Evolutionary conservation across 2,797 vertebrate genomes (phyloP), one percentile per base, ranked within the genome.

Genomic region (Catharus ustulatus): DNA sequence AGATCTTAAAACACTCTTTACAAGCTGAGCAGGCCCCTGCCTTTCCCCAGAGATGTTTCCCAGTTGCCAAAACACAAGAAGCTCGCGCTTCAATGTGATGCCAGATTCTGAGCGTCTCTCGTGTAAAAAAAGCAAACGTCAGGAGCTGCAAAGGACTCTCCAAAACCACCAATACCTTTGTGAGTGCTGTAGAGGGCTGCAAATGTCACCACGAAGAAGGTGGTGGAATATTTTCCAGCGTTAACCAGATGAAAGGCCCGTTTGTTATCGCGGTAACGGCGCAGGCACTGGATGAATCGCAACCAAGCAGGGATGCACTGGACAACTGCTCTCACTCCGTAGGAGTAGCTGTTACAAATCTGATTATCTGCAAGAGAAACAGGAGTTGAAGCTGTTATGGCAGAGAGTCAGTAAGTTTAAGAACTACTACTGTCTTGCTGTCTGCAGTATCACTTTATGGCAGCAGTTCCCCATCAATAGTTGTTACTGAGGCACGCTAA

Each of bases 271-370:
- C 99, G 98, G 97, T 99, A 99, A 95, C 99, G 98, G 75, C 99
- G 98, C 97, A 99, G 98, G 98, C 99, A 99, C 98, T 99, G 99
- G 97, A 99, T 98, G 81, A 99, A 99, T 73, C 99, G 98, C 96
- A 99, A 98, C 99, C 99, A 99, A 73, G 99, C 99, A 42, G 99
- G 99, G 83, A 99, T 98, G 97, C 99, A 99, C 97, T 99, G 98
- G 97, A 99, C 99, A 89, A 99, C 98, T 1, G 99, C 99, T 54
- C 99, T 98, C 54, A 99, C 98, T n/a, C 99, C 99, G 10, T 99
- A 99, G 26, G 98, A 98, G 91, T 99, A 99, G 34, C 98, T 98
- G 94, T 99, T 98, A 96, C 99, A 99, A 91, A 98, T 97, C 46
- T 96, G 95, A 90, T 87, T 93, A 92, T 90, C 98, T 98, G 96